Evolutionary conservation across 2,113 vertebrate genomes (phyloP).

Genomic region (Carollia perspicillata): DNA sequence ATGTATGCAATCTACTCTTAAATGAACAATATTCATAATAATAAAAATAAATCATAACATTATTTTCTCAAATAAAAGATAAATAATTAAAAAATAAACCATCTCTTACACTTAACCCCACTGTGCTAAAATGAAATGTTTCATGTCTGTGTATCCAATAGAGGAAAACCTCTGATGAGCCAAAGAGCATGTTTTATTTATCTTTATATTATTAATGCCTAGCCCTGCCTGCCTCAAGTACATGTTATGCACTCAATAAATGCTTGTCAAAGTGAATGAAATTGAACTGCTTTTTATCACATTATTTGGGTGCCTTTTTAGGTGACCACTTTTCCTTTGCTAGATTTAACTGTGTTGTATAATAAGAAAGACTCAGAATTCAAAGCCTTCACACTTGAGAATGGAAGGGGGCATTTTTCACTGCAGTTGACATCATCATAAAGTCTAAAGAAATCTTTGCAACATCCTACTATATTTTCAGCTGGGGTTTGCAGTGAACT

Average conservation of each 20-base stretch:
- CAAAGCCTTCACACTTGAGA: slow-evolving; percentile 43
- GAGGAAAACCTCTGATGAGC: not conserved
- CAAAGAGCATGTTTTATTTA: slow-evolving; percentile 2
- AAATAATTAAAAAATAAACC: not conserved
- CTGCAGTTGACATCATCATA: slow-evolving; percentile 43
- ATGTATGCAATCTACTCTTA: not conserved
- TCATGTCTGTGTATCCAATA: not conserved
- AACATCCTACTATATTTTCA: slow-evolving; percentile 52
- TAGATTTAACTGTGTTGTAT: slow-evolving; percentile 32
- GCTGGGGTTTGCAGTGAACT: not conserved
- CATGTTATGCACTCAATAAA: slow-evolving; percentile 8
- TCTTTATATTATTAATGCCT: not conserved
- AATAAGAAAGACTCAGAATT: slow-evolving; percentile 18
- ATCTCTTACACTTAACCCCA: not conserved
- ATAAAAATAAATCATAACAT: not conserved
- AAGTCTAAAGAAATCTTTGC: slow-evolving; percentile 41
- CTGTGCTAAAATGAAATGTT: not conserved
- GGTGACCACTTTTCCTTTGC: not conserved
- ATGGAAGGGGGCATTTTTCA: slow-evolving; percentile 37
- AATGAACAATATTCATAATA: not conserved
- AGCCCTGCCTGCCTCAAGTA: not conserved
- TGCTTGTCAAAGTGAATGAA: slow-evolving; percentile 6
- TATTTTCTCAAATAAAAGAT: not conserved
- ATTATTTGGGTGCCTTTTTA: slow-evolving; percentile 13
- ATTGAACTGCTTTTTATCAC: not conserved